Evolutionary conservation across 2,888 invertebrate genomes (phyloP).

Genomic region (Eurytoma adleriae): DNA sequence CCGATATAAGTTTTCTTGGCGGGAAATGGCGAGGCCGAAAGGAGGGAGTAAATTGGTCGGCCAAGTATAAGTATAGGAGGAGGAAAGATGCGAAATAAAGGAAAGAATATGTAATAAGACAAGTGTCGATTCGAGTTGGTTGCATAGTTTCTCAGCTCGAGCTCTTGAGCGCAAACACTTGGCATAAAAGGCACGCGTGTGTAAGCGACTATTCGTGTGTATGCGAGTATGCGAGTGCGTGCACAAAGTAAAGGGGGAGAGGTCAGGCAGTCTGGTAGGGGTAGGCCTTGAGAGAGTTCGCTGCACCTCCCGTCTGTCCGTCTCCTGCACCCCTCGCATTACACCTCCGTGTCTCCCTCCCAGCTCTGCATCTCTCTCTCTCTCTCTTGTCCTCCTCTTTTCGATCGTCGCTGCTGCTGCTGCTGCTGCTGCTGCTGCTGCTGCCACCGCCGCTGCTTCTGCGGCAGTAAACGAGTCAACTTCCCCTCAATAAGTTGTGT

Average conservation of each 20-base stretch:
- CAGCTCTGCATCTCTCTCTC: constrained; percentile 47
- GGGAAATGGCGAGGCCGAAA: background rate
- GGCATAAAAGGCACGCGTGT: constrained; percentile 41
- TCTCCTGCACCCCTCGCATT: constrained; percentile 60
- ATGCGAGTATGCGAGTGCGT: constrained; percentile 56
- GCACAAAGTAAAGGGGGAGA: constrained; percentile 55
- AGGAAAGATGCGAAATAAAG: background rate
- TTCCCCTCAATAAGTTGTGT: constrained; percentile 72
- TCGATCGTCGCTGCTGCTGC: constrained; percentile 26
- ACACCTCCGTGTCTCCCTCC: constrained; percentile 60
- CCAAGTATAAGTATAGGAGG: background rate
- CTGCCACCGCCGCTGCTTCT: constrained; percentile 46
- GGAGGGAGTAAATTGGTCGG: background rate
- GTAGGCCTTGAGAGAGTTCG: constrained; percentile 76
- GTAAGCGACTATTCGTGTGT: constrained; percentile 43
- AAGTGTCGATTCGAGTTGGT: constrained; percentile 21
- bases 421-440: constrained; percentile 35
- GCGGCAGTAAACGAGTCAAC: constrained; percentile 61
- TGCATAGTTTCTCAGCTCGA: constrained; percentile 34
- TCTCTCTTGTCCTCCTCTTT: constrained; percentile 54
- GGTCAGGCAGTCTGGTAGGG: constrained; percentile 57
- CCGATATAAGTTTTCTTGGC: no score
- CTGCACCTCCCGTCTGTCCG: constrained; percentile 74
- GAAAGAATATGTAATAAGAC: background rate
- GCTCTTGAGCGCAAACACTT: constrained; percentile 9